Conservation (phyloP, 2,113 vertebrate species). For the Xiphophorus maculatus region DNA sequence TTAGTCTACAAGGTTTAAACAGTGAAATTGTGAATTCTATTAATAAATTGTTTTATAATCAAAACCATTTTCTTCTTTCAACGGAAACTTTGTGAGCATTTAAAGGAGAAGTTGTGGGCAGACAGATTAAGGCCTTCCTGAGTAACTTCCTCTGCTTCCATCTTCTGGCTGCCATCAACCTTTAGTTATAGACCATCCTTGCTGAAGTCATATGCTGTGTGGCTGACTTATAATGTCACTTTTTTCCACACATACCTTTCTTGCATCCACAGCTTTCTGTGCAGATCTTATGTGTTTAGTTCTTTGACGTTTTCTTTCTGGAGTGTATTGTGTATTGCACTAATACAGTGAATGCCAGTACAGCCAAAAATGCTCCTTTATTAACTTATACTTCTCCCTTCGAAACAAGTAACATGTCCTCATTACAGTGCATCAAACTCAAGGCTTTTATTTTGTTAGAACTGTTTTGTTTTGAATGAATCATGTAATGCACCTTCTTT, state of each 20-base stretch:
- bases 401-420: background rate
- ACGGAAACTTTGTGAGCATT: no score
- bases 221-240: no score
- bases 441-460: no score
- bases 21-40: no score
- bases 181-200: background rate
- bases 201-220: background rate
- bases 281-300: background rate
- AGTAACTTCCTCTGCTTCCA: background rate
- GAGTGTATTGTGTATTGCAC: background rate
- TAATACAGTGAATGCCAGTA: background rate
- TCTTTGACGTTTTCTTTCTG: no score
- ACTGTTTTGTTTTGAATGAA: background rate
- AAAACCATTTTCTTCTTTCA: no score
- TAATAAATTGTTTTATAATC: no score
- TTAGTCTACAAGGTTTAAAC: no score
- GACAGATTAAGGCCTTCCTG: background rate
- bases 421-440: background rate
- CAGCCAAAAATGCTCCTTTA: background rate
- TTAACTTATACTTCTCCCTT: background rate
- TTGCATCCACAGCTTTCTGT: background rate
- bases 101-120: no score
- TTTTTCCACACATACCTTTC: background rate
- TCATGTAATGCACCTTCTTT: background rate
- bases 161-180: background rate